Base-by-base conservation (phyloP, 2,888 invertebrate genomes). In the Xanthostigma xanthostigma region DNA sequence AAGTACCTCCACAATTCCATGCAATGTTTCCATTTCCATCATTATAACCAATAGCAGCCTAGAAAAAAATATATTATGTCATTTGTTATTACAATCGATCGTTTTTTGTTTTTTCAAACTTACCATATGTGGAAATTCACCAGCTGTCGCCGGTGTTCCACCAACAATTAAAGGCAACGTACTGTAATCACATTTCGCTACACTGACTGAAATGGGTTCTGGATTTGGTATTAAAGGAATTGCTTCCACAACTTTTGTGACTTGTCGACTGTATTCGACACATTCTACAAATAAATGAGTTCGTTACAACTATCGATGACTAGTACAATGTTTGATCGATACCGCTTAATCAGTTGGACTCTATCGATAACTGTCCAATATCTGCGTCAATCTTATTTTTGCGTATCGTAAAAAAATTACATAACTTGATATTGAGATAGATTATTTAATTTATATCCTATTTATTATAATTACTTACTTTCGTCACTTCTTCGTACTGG, bases 121-220 rank as follows among this genome's bases (percentile, higher is more conserved):
- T 60, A 79, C 74, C 78, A 79, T 79, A 51, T 78, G 79, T 0
- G 79, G 79, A 58, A 77, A 79, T 60, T 79, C 76, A 47, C 69
- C 68, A 11, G 74, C 67, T 27, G 57, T 59, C 2, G 74, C 73
- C 3, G 73, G 69, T 39, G 64, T 64, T 0, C 79, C 79, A 0
- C 78, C 78, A 9, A 78, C 73, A 41, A 79, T 73, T 9, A 78
- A 63, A 0, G 75, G 72, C 1, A 73, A 62, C 3, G 68, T 70
- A 41, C 68, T 64, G 3, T 71, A 70, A 0, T 67, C 63, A 54
- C 78, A 78, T 27, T 69, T 66, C 0, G 71, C 65, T 12, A 76
- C 68, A 55, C 70, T 69, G 1, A 75, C 60, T 11, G 62, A 61
- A 33, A 64, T 64, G 0, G 70, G 66, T 27, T 72, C 66, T 0